Conservation (phyloP, 2,113 vertebrate species). For the Callaeas wilsoni region DNA sequence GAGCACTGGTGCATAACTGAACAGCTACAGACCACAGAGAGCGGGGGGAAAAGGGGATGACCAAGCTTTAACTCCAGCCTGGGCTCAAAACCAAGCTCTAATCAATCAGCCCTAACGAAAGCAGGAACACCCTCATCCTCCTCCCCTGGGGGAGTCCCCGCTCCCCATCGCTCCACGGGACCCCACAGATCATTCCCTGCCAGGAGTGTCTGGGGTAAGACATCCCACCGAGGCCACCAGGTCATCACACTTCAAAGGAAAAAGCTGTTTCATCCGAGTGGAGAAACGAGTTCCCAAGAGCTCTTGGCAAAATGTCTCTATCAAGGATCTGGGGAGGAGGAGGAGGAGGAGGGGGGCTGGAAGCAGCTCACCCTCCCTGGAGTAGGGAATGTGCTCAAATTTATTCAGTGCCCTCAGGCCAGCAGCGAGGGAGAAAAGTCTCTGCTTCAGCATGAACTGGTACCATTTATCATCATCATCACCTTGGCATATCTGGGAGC, state of each 20-base stretch:
- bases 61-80: neutral
- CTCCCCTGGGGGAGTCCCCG: accelerated
- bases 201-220: neutral
- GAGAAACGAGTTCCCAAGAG: neutral
- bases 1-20: neutral
- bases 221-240: neutral
- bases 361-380: neutral
- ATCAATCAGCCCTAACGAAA: neutral
- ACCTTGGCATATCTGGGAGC: neutral
- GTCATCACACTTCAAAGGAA: neutral
- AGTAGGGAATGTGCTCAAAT: neutral
- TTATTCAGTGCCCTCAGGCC: constrained; percentile 2
- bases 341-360: neutral
- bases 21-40: neutral
- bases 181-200: neutral
- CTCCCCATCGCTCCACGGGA: accelerated
- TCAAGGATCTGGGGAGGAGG: neutral
- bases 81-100: neutral
- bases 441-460: neutral
- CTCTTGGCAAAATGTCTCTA: constrained; percentile 1
- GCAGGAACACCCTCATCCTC: neutral
- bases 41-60: neutral
- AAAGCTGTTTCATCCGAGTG: neutral
- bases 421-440: neutral
- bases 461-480: neutral